A percentile compares a stretch with the other conserved stretches of the same genome.
Conservation (phyloP, 1,140 invertebrate species). For the Orchesella cincta region DNA sequence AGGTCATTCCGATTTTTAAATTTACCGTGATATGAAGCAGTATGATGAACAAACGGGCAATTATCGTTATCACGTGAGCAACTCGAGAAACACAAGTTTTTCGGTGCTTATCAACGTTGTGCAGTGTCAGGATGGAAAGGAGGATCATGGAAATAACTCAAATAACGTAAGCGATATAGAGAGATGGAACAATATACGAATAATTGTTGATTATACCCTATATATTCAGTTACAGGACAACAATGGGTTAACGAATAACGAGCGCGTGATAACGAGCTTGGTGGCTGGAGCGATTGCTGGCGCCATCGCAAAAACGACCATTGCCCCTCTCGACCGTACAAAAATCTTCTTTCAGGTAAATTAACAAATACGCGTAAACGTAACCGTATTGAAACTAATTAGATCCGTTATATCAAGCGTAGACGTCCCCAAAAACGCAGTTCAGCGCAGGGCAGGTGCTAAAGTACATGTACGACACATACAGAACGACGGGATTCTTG, state of each 20-base stretch:
- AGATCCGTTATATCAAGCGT: not conserved
- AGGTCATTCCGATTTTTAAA: too few species aligned
- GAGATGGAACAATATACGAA: too few species aligned
- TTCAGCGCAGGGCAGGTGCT: constrained; percentile 79
- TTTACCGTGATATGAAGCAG: too few species aligned
- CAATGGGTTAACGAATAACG: not conserved
- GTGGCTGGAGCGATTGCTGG: constrained; percentile 59
- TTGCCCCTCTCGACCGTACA: constrained; percentile 93
- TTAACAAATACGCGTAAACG: constrained; percentile 44
- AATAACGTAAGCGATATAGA: too few species aligned
- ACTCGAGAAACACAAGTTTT: too few species aligned
- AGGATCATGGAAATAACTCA: too few species aligned
- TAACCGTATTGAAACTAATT: not conserved
- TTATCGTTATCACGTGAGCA: too few species aligned
- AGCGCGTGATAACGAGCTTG: not conserved
- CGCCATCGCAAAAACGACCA: constrained; percentile 90
- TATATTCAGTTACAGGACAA: too few species aligned
- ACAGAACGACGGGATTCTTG: constrained; percentile 72
- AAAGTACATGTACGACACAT: constrained; percentile 72
- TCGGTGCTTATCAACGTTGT: too few species aligned
- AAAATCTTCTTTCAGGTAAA: constrained; percentile 96
- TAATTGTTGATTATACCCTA: too few species aligned
- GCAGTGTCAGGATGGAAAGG: too few species aligned
- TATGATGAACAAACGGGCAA: too few species aligned
- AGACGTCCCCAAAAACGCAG: constrained; percentile 63